phyloP scores from a whole-genome alignment of 2,797 vertebrate species.

The Chelonia mydas region DNA sequence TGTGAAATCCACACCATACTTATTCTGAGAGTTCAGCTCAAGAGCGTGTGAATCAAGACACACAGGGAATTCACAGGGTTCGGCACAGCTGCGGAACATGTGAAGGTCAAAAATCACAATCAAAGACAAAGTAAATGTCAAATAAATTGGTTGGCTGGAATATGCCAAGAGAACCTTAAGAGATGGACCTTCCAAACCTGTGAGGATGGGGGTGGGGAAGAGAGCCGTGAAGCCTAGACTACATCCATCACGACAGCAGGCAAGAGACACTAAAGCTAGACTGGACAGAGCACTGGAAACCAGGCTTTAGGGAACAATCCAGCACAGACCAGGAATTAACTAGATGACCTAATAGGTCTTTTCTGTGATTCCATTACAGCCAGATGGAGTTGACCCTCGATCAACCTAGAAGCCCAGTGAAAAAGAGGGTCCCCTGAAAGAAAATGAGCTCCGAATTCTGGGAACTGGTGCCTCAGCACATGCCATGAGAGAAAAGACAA shows the following conservation, averaged over 20 bases:
- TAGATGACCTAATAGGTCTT: accelerated
- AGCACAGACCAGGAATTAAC: background rate
- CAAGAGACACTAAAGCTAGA: accelerated
- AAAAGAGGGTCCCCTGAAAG: accelerated
- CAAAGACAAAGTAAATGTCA: accelerated
- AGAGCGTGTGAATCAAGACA: accelerated
- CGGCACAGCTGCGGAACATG: accelerated
- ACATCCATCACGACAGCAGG: accelerated
- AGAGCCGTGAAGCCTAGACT: accelerated
- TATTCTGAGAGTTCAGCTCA: background rate
- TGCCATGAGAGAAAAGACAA: accelerated
- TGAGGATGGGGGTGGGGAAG: accelerated
- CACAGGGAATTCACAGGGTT: accelerated
- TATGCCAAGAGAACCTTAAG: accelerated
- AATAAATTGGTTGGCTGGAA: background rate
- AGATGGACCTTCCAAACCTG: accelerated
- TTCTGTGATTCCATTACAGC: accelerated
- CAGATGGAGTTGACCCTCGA: background rate
- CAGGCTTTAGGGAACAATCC: accelerated
- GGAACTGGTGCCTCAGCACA: accelerated
- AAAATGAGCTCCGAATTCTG: accelerated
- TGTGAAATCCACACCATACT: background rate
- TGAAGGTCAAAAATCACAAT: accelerated
- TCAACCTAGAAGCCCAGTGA: background rate
- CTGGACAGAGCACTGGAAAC: accelerated